Evolutionary conservation across 2,888 invertebrate genomes (phyloP).

Genomic region (Heliothis peltigera): DNA sequence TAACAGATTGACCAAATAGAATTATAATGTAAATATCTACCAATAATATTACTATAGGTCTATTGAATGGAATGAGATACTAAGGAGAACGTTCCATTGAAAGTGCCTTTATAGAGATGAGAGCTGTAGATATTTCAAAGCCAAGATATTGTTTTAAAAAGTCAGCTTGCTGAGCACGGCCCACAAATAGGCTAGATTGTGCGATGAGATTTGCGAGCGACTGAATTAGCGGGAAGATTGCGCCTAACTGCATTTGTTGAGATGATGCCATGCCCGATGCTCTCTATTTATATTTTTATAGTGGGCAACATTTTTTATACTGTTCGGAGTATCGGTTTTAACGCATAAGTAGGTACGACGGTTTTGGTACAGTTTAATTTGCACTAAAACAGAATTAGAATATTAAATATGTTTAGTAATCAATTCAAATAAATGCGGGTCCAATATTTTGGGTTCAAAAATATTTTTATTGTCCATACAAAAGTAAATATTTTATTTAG

Average conservation of each 20-base stretch:
- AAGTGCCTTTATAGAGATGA: slow-evolving; percentile 26
- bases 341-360: background rate
- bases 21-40: background rate
- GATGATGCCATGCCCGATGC: slow-evolving; percentile 57
- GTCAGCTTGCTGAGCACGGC: slow-evolving; percentile 20
- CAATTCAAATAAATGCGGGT: no score
- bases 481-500: no score
- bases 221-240: slow-evolving; percentile 78
- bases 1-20: background rate
- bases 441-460: background rate
- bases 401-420: no score
- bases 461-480: no score
- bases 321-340: slow-evolving; percentile 14
- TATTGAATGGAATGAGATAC: slow-evolving; percentile 18
- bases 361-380: background rate
- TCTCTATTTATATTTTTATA: slow-evolving; percentile 44
- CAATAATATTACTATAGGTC: background rate
- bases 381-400: background rate
- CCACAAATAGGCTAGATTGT: slow-evolving; percentile 70
- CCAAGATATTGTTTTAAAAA: slow-evolving; percentile 65
- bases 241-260: slow-evolving; percentile 77
- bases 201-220: slow-evolving; percentile 71
- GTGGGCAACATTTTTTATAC: slow-evolving; percentile 7
- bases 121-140: slow-evolving; percentile 44
- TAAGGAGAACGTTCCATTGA: slow-evolving; percentile 24